Evolutionary conservation across 2,888 invertebrate genomes (phyloP).

Genomic region (Thumatha senex): DNA sequence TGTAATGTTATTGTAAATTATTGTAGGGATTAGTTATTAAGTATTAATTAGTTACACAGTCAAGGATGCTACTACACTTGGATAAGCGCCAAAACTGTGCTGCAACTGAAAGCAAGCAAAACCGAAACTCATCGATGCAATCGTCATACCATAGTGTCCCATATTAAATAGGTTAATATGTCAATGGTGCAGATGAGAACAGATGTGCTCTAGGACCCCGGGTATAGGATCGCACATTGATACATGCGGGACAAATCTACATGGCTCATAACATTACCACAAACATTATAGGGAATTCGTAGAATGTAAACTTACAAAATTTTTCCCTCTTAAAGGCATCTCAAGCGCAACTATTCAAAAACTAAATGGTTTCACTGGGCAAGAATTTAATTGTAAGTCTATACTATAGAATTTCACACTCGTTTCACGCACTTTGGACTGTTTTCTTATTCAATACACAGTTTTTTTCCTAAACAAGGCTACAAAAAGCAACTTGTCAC

Average conservation of each 20-base stretch:
- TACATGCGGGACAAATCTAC: constrained; percentile 43
- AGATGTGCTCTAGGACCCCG: constrained; percentile 32
- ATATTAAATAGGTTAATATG: constrained; percentile 52
- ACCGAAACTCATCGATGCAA: constrained; percentile 67
- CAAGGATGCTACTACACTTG: constrained; percentile 77
- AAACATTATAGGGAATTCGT: constrained; percentile 36
- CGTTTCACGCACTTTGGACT: constrained; percentile 36
- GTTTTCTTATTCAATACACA: constrained; percentile 20
- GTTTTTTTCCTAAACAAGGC: constrained; percentile 16
- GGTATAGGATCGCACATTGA: constrained; percentile 31
- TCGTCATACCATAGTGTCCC: constrained; percentile 37
- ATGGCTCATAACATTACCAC: constrained; percentile 27
- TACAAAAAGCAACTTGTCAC: too few species aligned
- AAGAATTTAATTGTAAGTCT: constrained; percentile 15
- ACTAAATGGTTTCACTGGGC: constrained; percentile 34
- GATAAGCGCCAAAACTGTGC: constrained; percentile 69
- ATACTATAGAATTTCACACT: constrained; percentile 12
- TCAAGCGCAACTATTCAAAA: constrained; percentile 51
- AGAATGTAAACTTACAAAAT: constrained; percentile 67
- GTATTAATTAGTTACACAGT: too few species aligned
- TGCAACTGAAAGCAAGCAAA: constrained; percentile 66
- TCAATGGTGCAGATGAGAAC: constrained; percentile 37
- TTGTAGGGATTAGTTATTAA: constrained; percentile 49
- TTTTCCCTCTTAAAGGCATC: constrained; percentile 75
- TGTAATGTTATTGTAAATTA: constrained; percentile 40